phyloP scores from a whole-genome alignment of 1,140 invertebrate genomes.

The Nylanderia fulva region DNA sequence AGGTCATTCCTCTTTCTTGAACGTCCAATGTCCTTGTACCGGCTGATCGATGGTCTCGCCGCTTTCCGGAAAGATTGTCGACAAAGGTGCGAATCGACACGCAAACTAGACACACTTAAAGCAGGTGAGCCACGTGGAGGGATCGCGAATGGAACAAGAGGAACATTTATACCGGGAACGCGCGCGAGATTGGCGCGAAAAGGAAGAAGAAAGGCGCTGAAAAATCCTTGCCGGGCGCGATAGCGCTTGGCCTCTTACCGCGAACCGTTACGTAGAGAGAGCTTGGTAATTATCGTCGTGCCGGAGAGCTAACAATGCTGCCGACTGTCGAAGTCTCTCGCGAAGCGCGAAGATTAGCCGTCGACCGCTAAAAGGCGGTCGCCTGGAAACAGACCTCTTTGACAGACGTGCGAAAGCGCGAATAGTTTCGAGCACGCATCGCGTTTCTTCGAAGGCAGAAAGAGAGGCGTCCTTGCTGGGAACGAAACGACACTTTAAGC shows the following conservation, averaged over 20 bases:
- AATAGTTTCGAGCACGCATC: conserved; percentile 46
- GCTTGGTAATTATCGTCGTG: conserved; percentile 78
- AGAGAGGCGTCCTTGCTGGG: conserved; percentile 41
- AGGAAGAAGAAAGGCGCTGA: conserved; percentile 56
- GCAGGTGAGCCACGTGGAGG: conserved; percentile 43
- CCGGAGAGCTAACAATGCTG: conserved; percentile 71
- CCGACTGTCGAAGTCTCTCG: conserved; percentile 75
- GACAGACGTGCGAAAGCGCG: conserved; percentile 63
- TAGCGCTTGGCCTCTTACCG: conserved; percentile 55
- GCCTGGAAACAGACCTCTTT: conserved; percentile 64
- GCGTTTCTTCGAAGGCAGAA: conserved; percentile 35
- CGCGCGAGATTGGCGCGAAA: conserved; percentile 8
- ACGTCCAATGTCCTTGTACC: conserved; percentile 21
- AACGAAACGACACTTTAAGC: not conserved
- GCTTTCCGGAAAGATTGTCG: conserved; percentile 56
- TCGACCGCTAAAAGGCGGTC: conserved; percentile 74
- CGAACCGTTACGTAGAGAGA: conserved; percentile 59
- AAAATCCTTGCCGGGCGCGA: conserved; percentile 53
- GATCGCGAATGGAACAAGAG: conserved; percentile 23
- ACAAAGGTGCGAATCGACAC: conserved; percentile 60
- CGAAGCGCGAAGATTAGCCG: conserved; percentile 75
- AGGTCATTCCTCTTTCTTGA: conserved; percentile 38
- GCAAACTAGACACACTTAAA: conserved; percentile 68
- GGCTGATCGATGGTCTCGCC: conserved; percentile 22
- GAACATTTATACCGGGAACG: conserved; percentile 59